phyloP scores from a whole-genome alignment of 2,113 vertebrate genomes.

The Ceyx melanurus region DNA sequence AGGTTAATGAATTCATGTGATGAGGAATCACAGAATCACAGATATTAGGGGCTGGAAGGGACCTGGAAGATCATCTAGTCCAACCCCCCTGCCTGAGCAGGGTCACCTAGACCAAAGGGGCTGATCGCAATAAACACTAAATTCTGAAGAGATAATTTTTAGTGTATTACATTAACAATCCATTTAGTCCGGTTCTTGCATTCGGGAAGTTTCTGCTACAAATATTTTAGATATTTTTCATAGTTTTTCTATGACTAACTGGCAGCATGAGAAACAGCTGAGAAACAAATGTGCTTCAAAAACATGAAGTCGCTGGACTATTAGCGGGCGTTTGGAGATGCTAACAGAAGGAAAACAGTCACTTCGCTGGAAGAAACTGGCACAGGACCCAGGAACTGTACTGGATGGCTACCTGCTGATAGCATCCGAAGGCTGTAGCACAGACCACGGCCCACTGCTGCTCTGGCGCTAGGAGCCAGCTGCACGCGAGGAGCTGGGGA shows the following conservation, averaged over 20 bases:
- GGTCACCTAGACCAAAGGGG: too few species aligned
- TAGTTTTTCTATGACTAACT: background rate
- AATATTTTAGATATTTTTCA: conserved; percentile 35
- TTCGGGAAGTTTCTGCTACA: background rate
- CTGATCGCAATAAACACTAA: background rate
- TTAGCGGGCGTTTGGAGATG: background rate
- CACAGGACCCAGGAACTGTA: background rate
- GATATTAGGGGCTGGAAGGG: too few species aligned
- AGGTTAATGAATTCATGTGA: background rate
- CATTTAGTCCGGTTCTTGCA: conserved; percentile 9
- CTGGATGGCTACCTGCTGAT: background rate
- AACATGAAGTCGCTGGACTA: conserved; percentile 15
- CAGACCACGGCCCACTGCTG: background rate
- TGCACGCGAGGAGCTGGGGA: too few species aligned
- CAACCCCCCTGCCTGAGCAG: too few species aligned
- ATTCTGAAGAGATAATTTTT: conserved; percentile 1
- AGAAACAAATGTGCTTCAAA: conserved; percentile 61
- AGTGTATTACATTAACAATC: conserved; percentile 6
- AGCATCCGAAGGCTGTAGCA: background rate
- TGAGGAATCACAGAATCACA: too few species aligned
- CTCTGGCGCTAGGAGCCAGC: background rate
- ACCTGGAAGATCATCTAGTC: too few species aligned
- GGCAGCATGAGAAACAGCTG: conserved; percentile 29
- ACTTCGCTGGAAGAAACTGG: background rate
- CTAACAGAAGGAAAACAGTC: background rate